Base-by-base conservation (phyloP, 1,140 invertebrate genomes). In the Antheraea mylitta region DNA sequence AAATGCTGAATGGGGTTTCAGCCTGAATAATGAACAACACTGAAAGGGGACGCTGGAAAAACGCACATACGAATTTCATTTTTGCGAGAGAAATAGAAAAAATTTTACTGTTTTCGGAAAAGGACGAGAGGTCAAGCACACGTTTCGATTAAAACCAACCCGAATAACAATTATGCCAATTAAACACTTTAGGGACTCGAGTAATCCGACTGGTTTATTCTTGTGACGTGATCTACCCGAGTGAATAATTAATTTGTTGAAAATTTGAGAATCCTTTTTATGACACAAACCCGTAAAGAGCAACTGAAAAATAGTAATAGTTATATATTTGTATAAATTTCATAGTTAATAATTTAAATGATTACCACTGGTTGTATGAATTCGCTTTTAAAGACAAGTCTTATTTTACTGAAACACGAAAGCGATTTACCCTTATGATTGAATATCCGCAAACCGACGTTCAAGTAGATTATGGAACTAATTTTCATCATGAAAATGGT, bases 121-220 rank as follows among this genome's bases (percentile, higher is more conserved):
- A 68, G 69, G 64, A 48, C 58, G 72, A 69, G 76, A 53, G 45
- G 45, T 53, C 45, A 53, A 53, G 65, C 66, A 76, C 78, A 82
- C 74, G 79, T 69, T 76, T 76, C 68, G 68, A 53, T 86, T 87
- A 89, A 85, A 79, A 82, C 79, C 74, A 73, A 74, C 80, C 83
- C 78, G 77, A 87, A 82, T 78, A 79, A 82, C 82, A 89, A 87
- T 89, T 87, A 89, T 78, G 84, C 75, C 85, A 89, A 89, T 89
- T 89, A 87, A 86, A 87, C 78, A 84, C 83, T 65, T 65, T 65
- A 65, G 37, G 22, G 64, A 65, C 36, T 65, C 7, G 3, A 53
- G 16, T 53, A 53, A 53, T 13, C 45, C 11, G 45, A 53, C 16
- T 16, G 45, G 7, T 53, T 53, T 53, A 53, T 13, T 16, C 11